phyloP scores from a whole-genome alignment of 1,140 invertebrate genomes.

The Drosophila truncata region DNA sequence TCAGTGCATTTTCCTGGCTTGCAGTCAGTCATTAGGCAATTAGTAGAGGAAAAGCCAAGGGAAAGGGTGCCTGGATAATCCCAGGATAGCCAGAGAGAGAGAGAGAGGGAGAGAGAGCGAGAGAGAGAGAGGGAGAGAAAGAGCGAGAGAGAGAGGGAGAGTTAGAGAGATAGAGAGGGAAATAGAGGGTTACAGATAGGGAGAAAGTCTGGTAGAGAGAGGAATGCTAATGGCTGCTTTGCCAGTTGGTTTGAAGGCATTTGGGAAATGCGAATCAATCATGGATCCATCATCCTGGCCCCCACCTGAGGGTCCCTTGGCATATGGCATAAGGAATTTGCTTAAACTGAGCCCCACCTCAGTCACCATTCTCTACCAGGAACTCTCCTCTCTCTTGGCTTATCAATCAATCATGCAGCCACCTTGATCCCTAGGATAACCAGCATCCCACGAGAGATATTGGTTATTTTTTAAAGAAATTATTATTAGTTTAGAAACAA shows the following conservation, averaged over 20 bases:
- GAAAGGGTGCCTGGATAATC: not conserved
- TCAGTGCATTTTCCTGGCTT: slow-evolving; percentile 12
- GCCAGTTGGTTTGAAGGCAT: slow-evolving; percentile 10
- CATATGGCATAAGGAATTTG: slow-evolving; percentile 1
- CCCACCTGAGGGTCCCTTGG: slow-evolving; percentile 2
- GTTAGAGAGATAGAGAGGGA: too few species aligned
- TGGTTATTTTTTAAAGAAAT: not conserved
- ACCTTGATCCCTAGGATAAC: not conserved
- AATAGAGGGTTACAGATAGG: too few species aligned
- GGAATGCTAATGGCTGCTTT: slow-evolving; percentile 23
- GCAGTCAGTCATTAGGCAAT: slow-evolving; percentile 50
- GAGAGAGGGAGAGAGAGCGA: not conserved
- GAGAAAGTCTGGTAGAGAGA: too few species aligned
- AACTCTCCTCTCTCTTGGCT: too few species aligned
- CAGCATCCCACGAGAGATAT: too few species aligned
- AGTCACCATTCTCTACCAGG: too few species aligned
- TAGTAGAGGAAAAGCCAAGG: slow-evolving; percentile 16
- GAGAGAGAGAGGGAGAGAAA: not conserved
- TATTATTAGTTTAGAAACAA: not conserved
- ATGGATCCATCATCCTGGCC: slow-evolving; percentile 33
- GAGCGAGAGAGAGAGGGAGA: not conserved
- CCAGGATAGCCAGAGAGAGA: not conserved
- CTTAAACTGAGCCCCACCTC: too few species aligned
- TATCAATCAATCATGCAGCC: slow-evolving; percentile 10
- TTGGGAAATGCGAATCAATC: slow-evolving; percentile 35